These are phyloP conservation scores for Botia almorhae DNA, from an alignment of 2,797 vertebrate species.

Conservation along the genomic window DNA sequence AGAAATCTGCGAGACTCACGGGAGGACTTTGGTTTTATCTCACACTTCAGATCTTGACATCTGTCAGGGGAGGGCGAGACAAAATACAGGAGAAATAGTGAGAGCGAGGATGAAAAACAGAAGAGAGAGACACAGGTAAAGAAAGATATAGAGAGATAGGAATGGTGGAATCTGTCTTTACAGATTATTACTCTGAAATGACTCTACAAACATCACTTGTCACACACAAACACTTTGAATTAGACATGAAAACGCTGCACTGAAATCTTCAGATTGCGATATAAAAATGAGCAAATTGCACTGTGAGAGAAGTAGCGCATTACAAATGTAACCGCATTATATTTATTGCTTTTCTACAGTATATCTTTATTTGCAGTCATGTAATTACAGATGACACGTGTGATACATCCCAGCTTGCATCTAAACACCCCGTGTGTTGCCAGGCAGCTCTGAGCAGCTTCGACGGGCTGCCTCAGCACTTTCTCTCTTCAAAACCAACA, in stretches of 20 bases:
- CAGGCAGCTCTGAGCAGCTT: slow-evolving; percentile 5
- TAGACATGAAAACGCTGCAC: no score
- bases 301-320: no score
- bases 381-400: no score
- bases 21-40: not conserved
- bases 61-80: not conserved
- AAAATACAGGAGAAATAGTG: no score
- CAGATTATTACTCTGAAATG: no score
- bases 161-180: no score
- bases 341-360: no score
- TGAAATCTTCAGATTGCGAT: no score
- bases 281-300: no score
- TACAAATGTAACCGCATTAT: no score
- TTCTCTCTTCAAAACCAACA: slow-evolving; percentile 54
- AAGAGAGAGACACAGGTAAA: not conserved
- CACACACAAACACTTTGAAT: no score
- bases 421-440: slow-evolving; percentile 12
- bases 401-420: not conserved
- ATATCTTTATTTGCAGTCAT: not conserved
- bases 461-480: slow-evolving; percentile 59
- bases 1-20: not conserved
- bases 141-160: not conserved
- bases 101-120: not conserved
- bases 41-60: not conserved
- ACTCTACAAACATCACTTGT: no score